Conservation (phyloP, 2,888 invertebrate species). For the Chrysomela aeneicollis region DNA sequence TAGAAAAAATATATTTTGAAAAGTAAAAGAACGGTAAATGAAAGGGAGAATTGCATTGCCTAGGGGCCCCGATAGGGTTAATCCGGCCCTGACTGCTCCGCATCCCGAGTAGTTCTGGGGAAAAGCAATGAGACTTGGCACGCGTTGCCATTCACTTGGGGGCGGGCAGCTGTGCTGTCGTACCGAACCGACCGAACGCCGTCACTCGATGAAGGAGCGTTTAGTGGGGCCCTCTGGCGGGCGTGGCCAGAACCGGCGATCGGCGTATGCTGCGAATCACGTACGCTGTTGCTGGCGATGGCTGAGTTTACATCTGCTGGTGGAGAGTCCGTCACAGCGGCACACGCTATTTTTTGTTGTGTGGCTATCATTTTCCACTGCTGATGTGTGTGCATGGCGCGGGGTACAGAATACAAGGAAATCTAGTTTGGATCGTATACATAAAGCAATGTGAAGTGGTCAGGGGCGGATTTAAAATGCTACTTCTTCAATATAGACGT, state of each 20-base stretch:
- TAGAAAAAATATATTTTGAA: too few relatives aligned
- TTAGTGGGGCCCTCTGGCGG: constrained; percentile 53
- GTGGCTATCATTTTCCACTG: not conserved
- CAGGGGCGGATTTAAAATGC: too few relatives aligned
- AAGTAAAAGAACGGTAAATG: too few relatives aligned
- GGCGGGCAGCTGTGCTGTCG: constrained; percentile 35
- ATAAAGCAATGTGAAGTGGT: not conserved
- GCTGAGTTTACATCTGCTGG: constrained; percentile 21
- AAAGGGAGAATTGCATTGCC: too few relatives aligned
- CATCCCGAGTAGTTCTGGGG: too few relatives aligned
- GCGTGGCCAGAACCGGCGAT: constrained; percentile 46
- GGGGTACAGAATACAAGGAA: not conserved
- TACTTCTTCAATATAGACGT: too few relatives aligned
- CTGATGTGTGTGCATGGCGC: not conserved
- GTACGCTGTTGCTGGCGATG: constrained; percentile 32
- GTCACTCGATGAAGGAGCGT: too few relatives aligned
- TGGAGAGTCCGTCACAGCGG: not conserved
- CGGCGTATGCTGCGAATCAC: constrained; percentile 34
- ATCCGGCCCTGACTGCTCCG: not conserved
- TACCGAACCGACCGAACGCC: too few relatives aligned
- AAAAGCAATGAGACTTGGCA: constrained; percentile 1
- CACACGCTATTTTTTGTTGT: too few relatives aligned
- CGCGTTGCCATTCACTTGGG: constrained; percentile 7
- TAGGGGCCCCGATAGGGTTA: too few relatives aligned
- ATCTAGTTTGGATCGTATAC: not conserved